Percentiles rank a stretch among this genome's conserved stretches.
phyloP scores from a whole-genome alignment of 37 sponge, comb jelly and placozoan genomes.

The Ephydatia muelleri region DNA sequence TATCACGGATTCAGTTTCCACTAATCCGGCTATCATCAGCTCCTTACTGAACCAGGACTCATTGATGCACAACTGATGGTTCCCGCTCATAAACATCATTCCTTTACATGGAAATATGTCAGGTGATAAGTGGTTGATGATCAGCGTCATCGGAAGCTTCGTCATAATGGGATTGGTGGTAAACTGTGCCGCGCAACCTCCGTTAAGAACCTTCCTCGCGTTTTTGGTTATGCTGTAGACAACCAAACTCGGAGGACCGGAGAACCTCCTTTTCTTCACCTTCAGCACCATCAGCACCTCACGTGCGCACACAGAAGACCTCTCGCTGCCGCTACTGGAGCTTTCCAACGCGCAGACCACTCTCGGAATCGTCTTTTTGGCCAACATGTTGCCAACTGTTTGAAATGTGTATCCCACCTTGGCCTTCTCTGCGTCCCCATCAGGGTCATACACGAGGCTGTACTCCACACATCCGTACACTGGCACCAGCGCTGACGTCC shows the following conservation, averaged over 20 bases:
- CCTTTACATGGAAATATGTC: not conserved
- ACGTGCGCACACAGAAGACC: not conserved
- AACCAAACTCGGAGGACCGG: not conserved
- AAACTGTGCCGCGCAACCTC: not conserved
- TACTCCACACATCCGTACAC: not conserved
- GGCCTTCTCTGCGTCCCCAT: not conserved
- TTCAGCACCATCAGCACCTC: not conserved
- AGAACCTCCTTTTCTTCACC: not conserved
- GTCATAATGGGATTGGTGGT: not conserved
- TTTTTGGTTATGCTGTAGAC: not conserved
- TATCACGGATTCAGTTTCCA: not conserved
- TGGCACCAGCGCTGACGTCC: not conserved
- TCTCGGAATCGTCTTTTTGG: not conserved
- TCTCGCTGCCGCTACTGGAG: not conserved
- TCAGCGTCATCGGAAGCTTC: not conserved
- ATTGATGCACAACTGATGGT: not conserved
- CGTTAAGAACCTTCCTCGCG: not conserved
- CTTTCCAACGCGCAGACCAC: not conserved
- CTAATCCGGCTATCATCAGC: not conserved
- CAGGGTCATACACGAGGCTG: not conserved
- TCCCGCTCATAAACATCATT: not conserved
- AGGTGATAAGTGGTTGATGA: not conserved
- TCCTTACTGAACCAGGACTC: not conserved
- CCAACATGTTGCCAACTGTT: not conserved
- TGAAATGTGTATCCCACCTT: not conserved